These are phyloP conservation scores for Caradrina clavipalpis DNA, from an alignment of 2,888 invertebrate species.

Conservation along the genomic window DNA sequence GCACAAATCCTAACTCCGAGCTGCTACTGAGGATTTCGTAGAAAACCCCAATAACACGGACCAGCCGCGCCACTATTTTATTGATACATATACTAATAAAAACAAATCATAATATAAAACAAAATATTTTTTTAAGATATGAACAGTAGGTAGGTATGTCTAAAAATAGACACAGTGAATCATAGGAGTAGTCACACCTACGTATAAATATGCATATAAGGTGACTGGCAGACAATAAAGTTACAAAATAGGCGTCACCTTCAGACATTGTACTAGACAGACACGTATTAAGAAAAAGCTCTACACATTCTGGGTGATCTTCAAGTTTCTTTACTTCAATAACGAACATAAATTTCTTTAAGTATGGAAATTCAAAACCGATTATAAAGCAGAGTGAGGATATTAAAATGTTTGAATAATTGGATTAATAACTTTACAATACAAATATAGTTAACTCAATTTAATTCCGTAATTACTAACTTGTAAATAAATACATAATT, in stretches of 20 bases:
- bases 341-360: neutral
- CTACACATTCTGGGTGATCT: neutral
- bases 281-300: constrained; percentile 2
- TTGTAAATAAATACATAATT: too few relatives aligned
- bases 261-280: constrained; percentile 9
- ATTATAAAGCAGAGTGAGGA: neutral
- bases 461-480: too few relatives aligned
- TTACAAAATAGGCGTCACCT: constrained; percentile 43
- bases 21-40: too few relatives aligned
- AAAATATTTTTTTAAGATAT: too few relatives aligned
- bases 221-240: neutral
- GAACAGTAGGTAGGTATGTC: too few relatives aligned
- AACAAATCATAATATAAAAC: too few relatives aligned
- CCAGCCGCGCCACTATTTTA: too few relatives aligned
- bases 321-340: constrained; percentile 7
- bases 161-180: constrained; percentile 21
- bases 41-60: too few relatives aligned
- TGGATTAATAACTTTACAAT: too few relatives aligned
- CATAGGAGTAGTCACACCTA: constrained; percentile 18
- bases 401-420: neutral
- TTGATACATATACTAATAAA: too few relatives aligned
- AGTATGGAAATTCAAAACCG: constrained; percentile 5
- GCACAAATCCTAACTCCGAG: too few relatives aligned
- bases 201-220: constrained; percentile 23
- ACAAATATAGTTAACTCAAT: too few relatives aligned